A percentile compares a stretch with the other conserved stretches of the same genome.
These are phyloP conservation scores for Chionoecetes opilio DNA, from an alignment of 1,140 invertebrate genomes.

Conservation along the genomic window DNA sequence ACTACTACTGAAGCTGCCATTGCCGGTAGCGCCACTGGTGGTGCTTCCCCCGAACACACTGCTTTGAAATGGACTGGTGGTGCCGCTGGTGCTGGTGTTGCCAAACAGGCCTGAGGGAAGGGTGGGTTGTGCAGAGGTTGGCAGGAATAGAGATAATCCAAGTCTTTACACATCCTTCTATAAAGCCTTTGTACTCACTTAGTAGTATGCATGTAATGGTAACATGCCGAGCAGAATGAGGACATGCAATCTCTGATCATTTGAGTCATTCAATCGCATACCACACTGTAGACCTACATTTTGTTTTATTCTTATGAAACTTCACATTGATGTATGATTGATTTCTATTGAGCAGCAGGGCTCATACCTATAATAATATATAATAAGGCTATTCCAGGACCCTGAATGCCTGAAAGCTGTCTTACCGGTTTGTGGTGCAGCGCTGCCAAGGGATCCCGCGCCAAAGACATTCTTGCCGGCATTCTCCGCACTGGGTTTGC, in stretches of 20 bases:
- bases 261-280: no score
- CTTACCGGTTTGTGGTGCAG: constrained; percentile 58
- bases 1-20: not conserved
- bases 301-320: not conserved
- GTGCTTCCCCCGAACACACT: constrained; percentile 52
- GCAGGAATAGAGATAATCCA: no score
- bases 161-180: no score
- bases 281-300: no score
- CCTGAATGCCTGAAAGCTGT: no score
- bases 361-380: not conserved
- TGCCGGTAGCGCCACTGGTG: constrained; percentile 3
- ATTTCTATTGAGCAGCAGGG: not conserved
- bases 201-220: no score
- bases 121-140: no score
- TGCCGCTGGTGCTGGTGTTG: not conserved
- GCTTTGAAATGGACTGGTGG: constrained; percentile 57
- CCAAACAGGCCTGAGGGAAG: constrained; percentile 57
- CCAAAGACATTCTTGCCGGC: constrained; percentile 81
- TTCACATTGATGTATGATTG: not conserved
- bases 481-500: constrained; percentile 79
- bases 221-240: no score
- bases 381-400: no score
- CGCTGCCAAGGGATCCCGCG: not conserved
- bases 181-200: no score
- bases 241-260: no score